Evolutionary conservation across 2,113 vertebrate species (phyloP).

Genomic region (Pomatostomus ruficeps): DNA sequence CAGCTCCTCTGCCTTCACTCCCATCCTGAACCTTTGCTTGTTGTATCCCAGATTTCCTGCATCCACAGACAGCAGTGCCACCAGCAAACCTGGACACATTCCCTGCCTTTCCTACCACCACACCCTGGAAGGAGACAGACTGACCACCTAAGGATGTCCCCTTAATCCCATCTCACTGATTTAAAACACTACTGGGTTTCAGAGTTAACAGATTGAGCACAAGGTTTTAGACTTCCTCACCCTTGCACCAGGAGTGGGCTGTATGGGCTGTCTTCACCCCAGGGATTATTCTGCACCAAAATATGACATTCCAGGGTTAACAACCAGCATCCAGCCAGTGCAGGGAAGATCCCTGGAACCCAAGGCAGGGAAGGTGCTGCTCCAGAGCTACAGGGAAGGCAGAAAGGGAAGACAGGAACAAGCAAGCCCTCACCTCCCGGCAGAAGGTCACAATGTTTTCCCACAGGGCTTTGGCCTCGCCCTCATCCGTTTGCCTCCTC

Average conservation of each 20-base stretch:
- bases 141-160: not conserved
- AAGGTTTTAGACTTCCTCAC: not conserved
- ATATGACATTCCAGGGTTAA: not conserved
- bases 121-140: not conserved
- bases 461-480: conserved; percentile 95
- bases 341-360: not conserved
- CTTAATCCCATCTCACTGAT: not conserved
- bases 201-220: not conserved
- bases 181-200: not conserved
- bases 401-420: not conserved
- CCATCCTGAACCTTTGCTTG: not conserved
- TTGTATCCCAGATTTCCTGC: not conserved
- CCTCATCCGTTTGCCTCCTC: conserved; percentile 88
- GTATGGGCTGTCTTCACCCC: too few relatives aligned
- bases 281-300: not conserved
- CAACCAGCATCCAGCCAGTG: not conserved
- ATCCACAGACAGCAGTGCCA: not conserved
- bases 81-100: not conserved
- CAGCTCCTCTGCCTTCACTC: not conserved
- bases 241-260: not conserved
- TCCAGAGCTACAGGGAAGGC: fast-evolving
- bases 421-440: conserved; percentile 81
- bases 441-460: conserved; percentile 97
- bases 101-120: too few relatives aligned
- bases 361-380: too few relatives aligned